Evolutionary conservation across 2,113 vertebrate genomes (phyloP).

Genomic region (Geococcyx californianus): DNA sequence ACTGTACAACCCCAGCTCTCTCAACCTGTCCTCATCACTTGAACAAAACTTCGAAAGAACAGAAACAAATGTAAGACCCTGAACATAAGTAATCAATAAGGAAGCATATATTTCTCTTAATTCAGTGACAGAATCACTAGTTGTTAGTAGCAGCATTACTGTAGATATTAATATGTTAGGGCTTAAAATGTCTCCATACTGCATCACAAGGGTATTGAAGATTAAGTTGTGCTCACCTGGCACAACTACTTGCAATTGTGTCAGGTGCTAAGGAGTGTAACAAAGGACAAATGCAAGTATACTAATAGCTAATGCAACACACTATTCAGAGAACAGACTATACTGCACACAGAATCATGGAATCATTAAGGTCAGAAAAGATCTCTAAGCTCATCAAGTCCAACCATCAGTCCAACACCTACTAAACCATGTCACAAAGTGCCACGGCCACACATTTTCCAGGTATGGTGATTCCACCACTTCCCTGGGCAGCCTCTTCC

Average conservation of each 20-base stretch:
- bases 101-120: slow-evolving; percentile 31
- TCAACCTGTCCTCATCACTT: too few relatives aligned
- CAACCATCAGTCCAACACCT: too few relatives aligned
- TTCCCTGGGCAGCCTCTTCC: too few relatives aligned
- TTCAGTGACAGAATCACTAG: slow-evolving; percentile 7
- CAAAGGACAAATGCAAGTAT: not conserved
- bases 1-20: too few relatives aligned
- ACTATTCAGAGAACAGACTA: not conserved
- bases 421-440: too few relatives aligned
- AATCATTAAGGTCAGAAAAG: too few relatives aligned
- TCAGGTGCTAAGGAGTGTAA: not conserved
- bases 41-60: not conserved
- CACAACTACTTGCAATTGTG: not conserved
- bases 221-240: not conserved
- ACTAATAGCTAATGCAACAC: not conserved
- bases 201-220: slow-evolving; percentile 8
- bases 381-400: too few relatives aligned
- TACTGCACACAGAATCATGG: too few relatives aligned
- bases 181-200: not conserved
- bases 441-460: too few relatives aligned
- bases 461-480: too few relatives aligned
- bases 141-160: not conserved
- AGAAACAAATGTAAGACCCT: slow-evolving; percentile 5
- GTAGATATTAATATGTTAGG: not conserved
- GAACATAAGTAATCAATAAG: not conserved